Evolutionary conservation across 2,888 invertebrate species (phyloP), one percentile per base, ranked within the genome.

Genomic region (Phoenoteleia sp.): DNA sequence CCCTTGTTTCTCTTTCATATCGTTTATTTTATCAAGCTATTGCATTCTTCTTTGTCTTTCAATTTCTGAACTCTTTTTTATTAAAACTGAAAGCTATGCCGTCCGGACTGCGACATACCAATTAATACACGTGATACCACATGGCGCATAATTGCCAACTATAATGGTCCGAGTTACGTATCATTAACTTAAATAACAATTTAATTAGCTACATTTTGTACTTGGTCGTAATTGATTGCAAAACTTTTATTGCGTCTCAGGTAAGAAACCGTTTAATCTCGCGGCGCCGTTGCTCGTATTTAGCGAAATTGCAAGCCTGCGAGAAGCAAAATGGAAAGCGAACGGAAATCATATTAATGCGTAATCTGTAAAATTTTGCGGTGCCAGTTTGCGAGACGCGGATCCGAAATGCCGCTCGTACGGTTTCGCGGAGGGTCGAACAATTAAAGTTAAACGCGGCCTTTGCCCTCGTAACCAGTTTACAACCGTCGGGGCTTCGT

Each of bases 381-480:
- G 42, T 87, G 86, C 82, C 84, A 85, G 84, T 87, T 87, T 81
- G 80, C 86, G 86, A 85, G 66, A 88, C 86, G 88, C 89, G 82
- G 80, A 76, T 56, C 74, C 72, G 72, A 87, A 90, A 87, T 87
- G 86, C 87, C 45, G 87, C 87, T 92, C 86, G 88, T 91, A 92
- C 87, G 91, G 91, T 88, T 92, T 92, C 91, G 74, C 85, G 29
- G 87, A 88, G 88, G 87, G 89, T 88, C 89, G 90, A 88, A 91
- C 92, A 92, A 92, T 92, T 91, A 92, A 92, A 92, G 90, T 92
- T 92, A 91, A 92, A 92, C 90, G 91, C 77, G 66, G 66, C 85
- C 58, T 79, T 77, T 74, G 84, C 83, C 80, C 86, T 87, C 87
- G 81, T 86, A 89, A 88, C 87, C 87, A 88, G 90, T 90, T 89